Evolutionary conservation across 2,888 invertebrate genomes (phyloP).

Genomic region (Hypena proboscidalis): DNA sequence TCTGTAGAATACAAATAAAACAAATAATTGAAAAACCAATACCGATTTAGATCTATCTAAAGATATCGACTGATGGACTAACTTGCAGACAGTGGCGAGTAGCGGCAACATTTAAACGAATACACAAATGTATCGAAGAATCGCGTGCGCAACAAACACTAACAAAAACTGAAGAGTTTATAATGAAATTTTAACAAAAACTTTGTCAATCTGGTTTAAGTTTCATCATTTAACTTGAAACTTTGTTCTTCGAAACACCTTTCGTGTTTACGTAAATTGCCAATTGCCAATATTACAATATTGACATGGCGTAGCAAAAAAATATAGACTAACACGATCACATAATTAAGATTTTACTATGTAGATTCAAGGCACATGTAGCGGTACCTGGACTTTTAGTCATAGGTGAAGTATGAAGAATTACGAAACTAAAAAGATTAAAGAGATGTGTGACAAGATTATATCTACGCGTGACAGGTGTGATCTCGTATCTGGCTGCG

Average conservation of each 20-base stretch:
- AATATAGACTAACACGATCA: not conserved
- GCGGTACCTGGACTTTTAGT: constrained; percentile 1
- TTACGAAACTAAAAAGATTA: constrained; percentile 22
- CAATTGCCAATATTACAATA: constrained; percentile 1
- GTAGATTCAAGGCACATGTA: not conserved
- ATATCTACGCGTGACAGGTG: constrained; percentile 28
- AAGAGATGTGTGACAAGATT: constrained; percentile 3
- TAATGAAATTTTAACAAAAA: constrained; percentile 1
- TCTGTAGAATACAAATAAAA: constrained; percentile 12
- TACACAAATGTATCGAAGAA: constrained; percentile 3
- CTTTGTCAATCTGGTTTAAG: constrained; percentile 3
- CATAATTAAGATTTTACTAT: too few relatives aligned
- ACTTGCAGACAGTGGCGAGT: not conserved
- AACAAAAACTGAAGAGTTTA: not conserved
- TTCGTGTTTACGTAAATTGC: not conserved
- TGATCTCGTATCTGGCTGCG: constrained; percentile 10
- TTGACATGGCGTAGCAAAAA: not conserved
- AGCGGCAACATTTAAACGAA: constrained; percentile 3
- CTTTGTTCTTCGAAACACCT: not conserved
- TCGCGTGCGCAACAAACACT: constrained; percentile 12
- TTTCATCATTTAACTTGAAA: constrained; percentile 1
- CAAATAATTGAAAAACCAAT: constrained; percentile 24
- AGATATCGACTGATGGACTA: constrained; percentile 1
- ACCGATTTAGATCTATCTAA: constrained; percentile 6
- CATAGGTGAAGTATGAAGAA: constrained; percentile 11